Percentiles rank a stretch among this genome's conserved stretches.
phyloP scores from a whole-genome alignment of 2,113 vertebrate species.

The Ctenomys sociabilis region DNA sequence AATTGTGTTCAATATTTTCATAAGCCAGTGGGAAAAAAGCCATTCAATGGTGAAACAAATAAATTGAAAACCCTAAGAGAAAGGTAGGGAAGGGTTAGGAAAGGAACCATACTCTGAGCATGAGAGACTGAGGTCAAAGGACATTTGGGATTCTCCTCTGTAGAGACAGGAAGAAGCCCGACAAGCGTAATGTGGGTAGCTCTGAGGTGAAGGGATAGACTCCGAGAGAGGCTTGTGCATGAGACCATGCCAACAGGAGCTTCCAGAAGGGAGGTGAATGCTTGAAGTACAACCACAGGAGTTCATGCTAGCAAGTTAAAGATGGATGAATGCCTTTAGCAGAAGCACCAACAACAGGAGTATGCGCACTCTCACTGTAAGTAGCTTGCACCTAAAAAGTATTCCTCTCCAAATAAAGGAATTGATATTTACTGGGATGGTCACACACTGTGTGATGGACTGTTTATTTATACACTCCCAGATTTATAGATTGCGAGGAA shows the following conservation, averaged over 20 bases:
- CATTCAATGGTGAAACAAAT: background rate
- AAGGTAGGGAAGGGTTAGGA: background rate
- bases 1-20: background rate
- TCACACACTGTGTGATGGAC: background rate
- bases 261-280: background rate
- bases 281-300: background rate
- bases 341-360: background rate
- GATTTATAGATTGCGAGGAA: background rate
- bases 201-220: background rate
- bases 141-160: background rate
- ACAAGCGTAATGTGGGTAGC: background rate
- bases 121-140: background rate
- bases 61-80: background rate
- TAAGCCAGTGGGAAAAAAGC: background rate
- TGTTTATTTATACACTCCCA: background rate
- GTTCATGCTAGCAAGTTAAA: background rate
- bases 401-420: background rate
- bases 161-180: background rate
- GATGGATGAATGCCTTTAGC: background rate
- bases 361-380: background rate
- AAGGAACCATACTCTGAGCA: background rate
- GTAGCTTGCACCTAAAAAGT: background rate
- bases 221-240: background rate
- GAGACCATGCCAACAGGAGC: background rate
- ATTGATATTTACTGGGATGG: background rate